These are phyloP conservation scores for Channa argus DNA, from an alignment of 2,113 vertebrate genomes.

Conservation along the genomic window DNA sequence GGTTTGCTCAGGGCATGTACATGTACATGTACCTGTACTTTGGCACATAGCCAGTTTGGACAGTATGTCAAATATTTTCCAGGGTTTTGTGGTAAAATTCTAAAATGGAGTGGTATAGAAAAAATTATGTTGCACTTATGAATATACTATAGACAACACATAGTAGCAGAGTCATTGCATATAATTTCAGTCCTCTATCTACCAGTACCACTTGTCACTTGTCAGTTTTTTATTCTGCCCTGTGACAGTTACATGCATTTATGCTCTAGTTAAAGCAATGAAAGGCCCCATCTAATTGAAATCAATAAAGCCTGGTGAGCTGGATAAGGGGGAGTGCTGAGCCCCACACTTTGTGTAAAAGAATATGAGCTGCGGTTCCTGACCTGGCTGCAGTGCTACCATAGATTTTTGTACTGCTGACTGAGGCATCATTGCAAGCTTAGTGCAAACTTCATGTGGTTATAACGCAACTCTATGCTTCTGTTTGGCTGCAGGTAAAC, in stretches of 20 bases:
- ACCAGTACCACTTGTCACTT: slow-evolving; percentile 15
- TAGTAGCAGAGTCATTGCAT: background rate
- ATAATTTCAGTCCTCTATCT: slow-evolving; percentile 21
- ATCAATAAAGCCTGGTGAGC: slow-evolving; percentile 71
- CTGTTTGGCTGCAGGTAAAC: too few species aligned
- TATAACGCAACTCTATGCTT: slow-evolving; percentile 47
- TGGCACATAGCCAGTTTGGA: background rate
- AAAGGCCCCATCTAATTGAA: slow-evolving; percentile 73
- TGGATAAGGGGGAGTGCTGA: slow-evolving; percentile 64
- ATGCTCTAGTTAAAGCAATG: slow-evolving; percentile 75
- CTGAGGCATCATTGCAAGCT: slow-evolving; percentile 47
- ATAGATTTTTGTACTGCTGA: slow-evolving; percentile 48
- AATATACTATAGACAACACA: slow-evolving; percentile 9
- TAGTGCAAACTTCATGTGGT: slow-evolving; percentile 32
- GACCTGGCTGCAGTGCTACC: slow-evolving; percentile 29
- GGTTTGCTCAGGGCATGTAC: background rate
- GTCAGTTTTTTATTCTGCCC: slow-evolving; percentile 52
- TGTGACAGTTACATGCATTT: slow-evolving; percentile 67
- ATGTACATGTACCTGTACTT: background rate
- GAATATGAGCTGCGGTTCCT: slow-evolving; percentile 53
- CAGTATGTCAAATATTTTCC: background rate
- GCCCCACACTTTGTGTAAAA: slow-evolving; percentile 51
- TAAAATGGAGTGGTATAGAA: too few species aligned
- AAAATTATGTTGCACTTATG: background rate
- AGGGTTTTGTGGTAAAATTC: background rate